These are phyloP conservation scores for Coleophora deauratella DNA, from an alignment of 2,888 invertebrate species.

Conservation along the genomic window DNA sequence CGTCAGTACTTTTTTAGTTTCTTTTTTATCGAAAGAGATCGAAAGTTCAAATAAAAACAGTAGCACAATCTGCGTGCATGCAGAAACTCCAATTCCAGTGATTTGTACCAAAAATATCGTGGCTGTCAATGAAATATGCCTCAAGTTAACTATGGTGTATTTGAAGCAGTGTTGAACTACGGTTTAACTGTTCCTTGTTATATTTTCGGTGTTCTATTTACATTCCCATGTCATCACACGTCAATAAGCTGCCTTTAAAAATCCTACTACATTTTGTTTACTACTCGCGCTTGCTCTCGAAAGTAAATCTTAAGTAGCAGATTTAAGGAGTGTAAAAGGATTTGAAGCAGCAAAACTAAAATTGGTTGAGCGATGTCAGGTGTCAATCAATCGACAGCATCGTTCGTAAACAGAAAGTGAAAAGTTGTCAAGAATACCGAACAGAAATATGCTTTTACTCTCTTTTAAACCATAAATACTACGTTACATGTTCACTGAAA, in stretches of 20 bases:
- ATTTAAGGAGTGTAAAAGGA: neutral
- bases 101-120: no score
- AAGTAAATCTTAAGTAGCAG: neutral
- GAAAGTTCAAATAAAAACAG: no score
- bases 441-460: neutral
- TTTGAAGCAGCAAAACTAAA: conserved; percentile 3
- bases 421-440: conserved; percentile 19
- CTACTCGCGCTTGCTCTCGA: no score
- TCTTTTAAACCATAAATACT: no score
- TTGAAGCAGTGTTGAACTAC: conserved; percentile 5
- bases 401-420: conserved; percentile 23
- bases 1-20: no score
- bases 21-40: no score
- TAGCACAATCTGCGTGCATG: no score
- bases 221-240: conserved; percentile 61
- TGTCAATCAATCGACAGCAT: conserved; percentile 44
- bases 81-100: no score
- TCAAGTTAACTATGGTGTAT: no score
- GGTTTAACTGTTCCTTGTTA: conserved; percentile 33
- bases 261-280: conserved; percentile 1
- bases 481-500: no score
- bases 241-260: conserved; percentile 34
- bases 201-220: conserved; percentile 50
- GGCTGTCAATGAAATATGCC: no score
- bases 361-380: conserved; percentile 30